Percentiles rank a stretch among this genome's conserved stretches.
Conservation (phyloP, 2,113 vertebrate genomes). For the Naja naja region DNA sequence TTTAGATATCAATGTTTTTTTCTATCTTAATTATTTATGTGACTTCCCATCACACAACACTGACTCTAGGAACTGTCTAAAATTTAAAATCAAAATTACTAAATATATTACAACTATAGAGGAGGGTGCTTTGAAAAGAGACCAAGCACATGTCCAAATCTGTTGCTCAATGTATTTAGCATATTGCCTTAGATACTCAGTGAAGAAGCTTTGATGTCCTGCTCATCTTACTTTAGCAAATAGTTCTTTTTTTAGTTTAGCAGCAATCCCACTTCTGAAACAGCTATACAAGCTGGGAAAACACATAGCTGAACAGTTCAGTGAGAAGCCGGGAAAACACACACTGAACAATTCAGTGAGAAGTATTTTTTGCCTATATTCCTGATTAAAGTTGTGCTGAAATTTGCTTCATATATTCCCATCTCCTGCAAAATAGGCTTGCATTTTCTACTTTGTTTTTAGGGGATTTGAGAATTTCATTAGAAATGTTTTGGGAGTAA, state of each 20-base stretch:
- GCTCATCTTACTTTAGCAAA: not conserved
- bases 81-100: not conserved
- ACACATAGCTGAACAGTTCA: not conserved
- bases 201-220: not conserved
- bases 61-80: not conserved
- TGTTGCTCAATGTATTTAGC: not conserved
- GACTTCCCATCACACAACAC: not conserved
- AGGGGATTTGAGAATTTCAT: not conserved
- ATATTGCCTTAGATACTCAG: not conserved
- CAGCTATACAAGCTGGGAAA: not conserved
- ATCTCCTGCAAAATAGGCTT: not conserved
- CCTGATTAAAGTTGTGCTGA: not conserved
- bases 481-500: not conserved
- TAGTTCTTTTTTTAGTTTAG: not conserved
- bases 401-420: not conserved
- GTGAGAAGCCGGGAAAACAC: not conserved
- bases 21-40: not conserved
- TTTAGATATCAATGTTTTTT: not conserved
- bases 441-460: not conserved
- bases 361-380: not conserved
- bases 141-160: not conserved
- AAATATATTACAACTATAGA: not conserved
- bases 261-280: not conserved
- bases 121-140: not conserved
- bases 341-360: not conserved